Evolutionary conservation across 92 coral and sea anemone species (phyloP).

Genomic region (Phenganax subtilis): DNA sequence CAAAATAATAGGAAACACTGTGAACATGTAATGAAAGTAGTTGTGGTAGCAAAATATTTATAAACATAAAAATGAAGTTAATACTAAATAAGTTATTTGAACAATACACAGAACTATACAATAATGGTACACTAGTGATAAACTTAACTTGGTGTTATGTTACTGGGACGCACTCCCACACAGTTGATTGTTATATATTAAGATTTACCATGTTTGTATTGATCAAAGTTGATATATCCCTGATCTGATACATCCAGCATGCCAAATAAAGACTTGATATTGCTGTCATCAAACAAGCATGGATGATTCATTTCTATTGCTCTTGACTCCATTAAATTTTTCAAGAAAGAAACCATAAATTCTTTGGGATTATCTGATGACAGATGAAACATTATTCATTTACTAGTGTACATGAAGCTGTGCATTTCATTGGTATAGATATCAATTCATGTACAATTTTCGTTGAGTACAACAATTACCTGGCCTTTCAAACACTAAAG

Average conservation of each 20-base stretch:
- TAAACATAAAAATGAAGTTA: background rate
- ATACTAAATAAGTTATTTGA: too few relatives aligned
- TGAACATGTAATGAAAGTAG: background rate
- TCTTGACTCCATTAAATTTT: slow-evolving; percentile 78
- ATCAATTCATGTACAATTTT: background rate
- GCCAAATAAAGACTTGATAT: slow-evolving; percentile 82
- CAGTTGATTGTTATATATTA: background rate
- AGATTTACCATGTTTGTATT: slow-evolving; percentile 79
- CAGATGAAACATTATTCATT: too few relatives aligned
- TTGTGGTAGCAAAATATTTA: background rate
- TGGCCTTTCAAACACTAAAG: slow-evolving; percentile 85
- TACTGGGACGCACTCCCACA: background rate
- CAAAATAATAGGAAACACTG: background rate
- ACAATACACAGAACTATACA: too few relatives aligned
- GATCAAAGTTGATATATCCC: slow-evolving; percentile 82
- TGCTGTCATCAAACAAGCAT: slow-evolving; percentile 88
- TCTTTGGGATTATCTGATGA: slow-evolving; percentile 71
- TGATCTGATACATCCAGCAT: slow-evolving; percentile 93
- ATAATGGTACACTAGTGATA: too few relatives aligned
- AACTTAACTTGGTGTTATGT: too few relatives aligned
- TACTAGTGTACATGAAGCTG: background rate
- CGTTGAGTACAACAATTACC: slow-evolving; percentile 48
- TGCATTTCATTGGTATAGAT: background rate
- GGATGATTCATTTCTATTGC: slow-evolving; percentile 86
- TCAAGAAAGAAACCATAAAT: slow-evolving; percentile 67